Conservation (phyloP, 2,113 vertebrate species). For the Burhinus bistriatus region DNA sequence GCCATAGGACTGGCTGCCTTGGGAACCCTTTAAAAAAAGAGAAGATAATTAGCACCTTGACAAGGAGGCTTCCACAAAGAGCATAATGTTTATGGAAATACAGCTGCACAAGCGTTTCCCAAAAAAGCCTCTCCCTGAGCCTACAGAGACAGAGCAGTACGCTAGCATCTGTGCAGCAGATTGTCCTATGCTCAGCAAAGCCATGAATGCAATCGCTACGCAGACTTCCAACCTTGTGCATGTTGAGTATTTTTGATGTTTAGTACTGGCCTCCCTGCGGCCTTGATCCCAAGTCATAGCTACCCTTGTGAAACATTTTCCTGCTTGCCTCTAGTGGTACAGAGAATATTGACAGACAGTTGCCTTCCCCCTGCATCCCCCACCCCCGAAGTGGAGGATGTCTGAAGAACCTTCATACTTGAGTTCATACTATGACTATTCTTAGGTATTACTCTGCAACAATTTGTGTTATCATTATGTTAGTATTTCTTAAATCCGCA, state of each 20-base stretch:
- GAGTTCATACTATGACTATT: not conserved
- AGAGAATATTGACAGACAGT: not conserved
- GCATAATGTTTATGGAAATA: no score
- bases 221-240: not conserved
- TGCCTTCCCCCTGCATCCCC: not conserved
- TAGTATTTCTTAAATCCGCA: not conserved
- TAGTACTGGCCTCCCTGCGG: no score
- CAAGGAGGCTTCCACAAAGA: not conserved
- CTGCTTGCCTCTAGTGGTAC: not conserved
- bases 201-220: rapidly evolving
- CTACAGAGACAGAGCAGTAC: not conserved
- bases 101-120: not conserved
- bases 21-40: not conserved
- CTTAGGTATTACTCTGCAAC: not conserved
- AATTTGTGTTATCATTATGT: no score
- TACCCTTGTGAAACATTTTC: not conserved
- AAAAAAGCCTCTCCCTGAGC: not conserved
- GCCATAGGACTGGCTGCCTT: not conserved
- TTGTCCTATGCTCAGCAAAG: not conserved
- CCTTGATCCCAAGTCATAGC: not conserved
- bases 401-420: not conserved
- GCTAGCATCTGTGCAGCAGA: no score
- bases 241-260: rapidly evolving
- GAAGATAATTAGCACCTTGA: not conserved
- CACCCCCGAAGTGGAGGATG: rapidly evolving